Evolutionary conservation across 2,888 invertebrate genomes (phyloP), one percentile per base, ranked within the genome.

Genomic region (Brassicogethes aeneus): DNA sequence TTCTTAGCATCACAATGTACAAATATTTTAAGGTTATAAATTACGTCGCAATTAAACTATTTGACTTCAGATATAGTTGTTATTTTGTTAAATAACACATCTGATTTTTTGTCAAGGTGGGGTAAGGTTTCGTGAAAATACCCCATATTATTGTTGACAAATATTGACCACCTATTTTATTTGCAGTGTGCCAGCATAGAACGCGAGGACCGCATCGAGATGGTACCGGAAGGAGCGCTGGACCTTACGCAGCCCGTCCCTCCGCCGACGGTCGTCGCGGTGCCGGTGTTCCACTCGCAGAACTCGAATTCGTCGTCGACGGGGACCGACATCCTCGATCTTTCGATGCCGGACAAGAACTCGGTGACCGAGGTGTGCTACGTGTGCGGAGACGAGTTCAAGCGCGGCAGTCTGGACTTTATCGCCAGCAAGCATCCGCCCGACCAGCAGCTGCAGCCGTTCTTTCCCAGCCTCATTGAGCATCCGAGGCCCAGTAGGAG

Each of bases 331-430:
- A 89, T 89, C 56, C 72, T 90, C 45, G 90, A 91, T 71, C 74
- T 91, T 44, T 89, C 89, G 46, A 90, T 91, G 90, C 90, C 90
- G 8, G 90, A 90, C 69, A 90, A 90, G 72, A 90, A 90, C 72
- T 85, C 89, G 10, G 80, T 85, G 54, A 89, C 88, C 15, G 89
- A 90, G 70, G 89, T 90, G 39, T 89, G 88, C 68, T 91, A 90
- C 69, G 85, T 90, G 12, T 91, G 91, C 69, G 91, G 91, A 14
- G 89, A 89, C 64, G 89, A 90, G 68, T 86, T 84, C 67, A 79
- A 82, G 52, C 78, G 87, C 42, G 89, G 89, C 48, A 85, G 88
- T 49, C 75, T 90, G 16, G 79, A 79, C 60, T 84, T 85, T 53
- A 73, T 80, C 37, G 74, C 74, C 43, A 74, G 77, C 15, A 77